Evolutionary conservation across 2,888 invertebrate species (phyloP), one percentile per base, ranked within the genome.

Genomic region (Pristionchus maxplancki): DNA sequence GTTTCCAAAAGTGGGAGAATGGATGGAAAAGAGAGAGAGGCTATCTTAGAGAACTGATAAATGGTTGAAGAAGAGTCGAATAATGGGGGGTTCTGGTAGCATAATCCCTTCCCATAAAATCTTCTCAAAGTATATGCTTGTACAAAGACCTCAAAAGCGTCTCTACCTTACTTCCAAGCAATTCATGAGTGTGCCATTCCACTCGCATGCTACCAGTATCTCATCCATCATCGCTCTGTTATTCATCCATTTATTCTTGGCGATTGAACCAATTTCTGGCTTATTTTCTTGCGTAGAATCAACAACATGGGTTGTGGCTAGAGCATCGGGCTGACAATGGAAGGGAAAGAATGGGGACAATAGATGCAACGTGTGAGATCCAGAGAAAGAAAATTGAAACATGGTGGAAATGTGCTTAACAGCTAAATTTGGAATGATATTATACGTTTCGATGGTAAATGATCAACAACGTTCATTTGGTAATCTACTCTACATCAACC

Each of bases 221-320:
- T 71, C 71, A 71, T 71, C 71, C 71, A 71, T 71, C 71, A 71
- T 71, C 71, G 37, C 20, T 40, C 17, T 71, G 71, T 71, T 71
- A 71, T 71, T 71, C 71, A 71, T 71, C 71, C 71, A 71, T 71
- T 71, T 71, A 71, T 71, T 71, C 37, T 34, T 37, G 71, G 20
- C 37, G 71, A 71, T 71, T 71, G 71, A 71, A 71, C 71, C 71
- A 71, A 71, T 71, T 71, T 71, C 71, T 20, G 71, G 8, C 71
- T 3, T 37, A 37, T 71, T 71, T 71, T 71, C 71, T 31, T 71
- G 71, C 11, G 37, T 71, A 71, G 71, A 64, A 64, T 64, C 64
- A 64, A 71, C 64, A 64, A 71, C 24, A 71, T 71, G 34, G 37
- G 71, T 20, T 34, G 71, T 71, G 71, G 71, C 9, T 71, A 71